Evolutionary conservation across 2,888 invertebrate species (phyloP).

Genomic region (Hypomecis punctinalis): DNA sequence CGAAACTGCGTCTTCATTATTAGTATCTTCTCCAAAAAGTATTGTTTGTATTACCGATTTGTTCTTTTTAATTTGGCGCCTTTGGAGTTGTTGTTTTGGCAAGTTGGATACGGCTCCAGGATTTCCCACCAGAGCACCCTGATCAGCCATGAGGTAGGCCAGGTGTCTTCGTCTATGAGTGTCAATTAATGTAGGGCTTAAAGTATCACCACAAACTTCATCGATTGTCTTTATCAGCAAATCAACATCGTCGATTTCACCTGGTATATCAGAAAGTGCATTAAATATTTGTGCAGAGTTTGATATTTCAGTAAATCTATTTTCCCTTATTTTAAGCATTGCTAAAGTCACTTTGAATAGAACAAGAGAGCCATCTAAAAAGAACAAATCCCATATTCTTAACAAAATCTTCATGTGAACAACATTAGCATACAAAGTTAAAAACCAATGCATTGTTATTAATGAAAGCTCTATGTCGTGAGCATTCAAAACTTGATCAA

Average conservation of each 20-base stretch:
- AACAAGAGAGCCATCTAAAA: constrained; percentile 97
- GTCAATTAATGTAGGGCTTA: constrained; percentile 94
- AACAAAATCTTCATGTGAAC: constrained; percentile 97
- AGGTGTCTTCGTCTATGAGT: constrained; percentile 96
- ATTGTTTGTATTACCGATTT: constrained; percentile 96
- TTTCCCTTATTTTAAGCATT: constrained; percentile 93
- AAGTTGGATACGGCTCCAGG: constrained; percentile 95
- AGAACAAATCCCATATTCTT: constrained; percentile 98
- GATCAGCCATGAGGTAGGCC: constrained; percentile 98
- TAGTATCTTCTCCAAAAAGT: constrained; percentile 92
- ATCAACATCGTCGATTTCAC: constrained; percentile 96
- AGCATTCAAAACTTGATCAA: constrained; percentile 95
- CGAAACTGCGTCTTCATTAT: constrained; percentile 93
- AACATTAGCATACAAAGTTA: constrained; percentile 98
- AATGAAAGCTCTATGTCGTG: constrained; percentile 98
- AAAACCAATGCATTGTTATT: constrained; percentile 98
- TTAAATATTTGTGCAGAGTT: constrained; percentile 99
- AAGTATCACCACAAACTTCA: constrained; percentile 90
- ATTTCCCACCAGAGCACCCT: constrained; percentile 96
- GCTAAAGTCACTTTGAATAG: constrained; percentile 97
- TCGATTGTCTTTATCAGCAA: constrained; percentile 90
- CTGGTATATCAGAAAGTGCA: constrained; percentile 97
- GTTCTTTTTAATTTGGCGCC: constrained; percentile 94
- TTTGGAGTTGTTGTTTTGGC: constrained; percentile 95
- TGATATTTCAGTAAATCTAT: constrained; percentile 92